phyloP scores from a whole-genome alignment of 1,140 invertebrate species.

The Temnothorax longispinosus region DNA sequence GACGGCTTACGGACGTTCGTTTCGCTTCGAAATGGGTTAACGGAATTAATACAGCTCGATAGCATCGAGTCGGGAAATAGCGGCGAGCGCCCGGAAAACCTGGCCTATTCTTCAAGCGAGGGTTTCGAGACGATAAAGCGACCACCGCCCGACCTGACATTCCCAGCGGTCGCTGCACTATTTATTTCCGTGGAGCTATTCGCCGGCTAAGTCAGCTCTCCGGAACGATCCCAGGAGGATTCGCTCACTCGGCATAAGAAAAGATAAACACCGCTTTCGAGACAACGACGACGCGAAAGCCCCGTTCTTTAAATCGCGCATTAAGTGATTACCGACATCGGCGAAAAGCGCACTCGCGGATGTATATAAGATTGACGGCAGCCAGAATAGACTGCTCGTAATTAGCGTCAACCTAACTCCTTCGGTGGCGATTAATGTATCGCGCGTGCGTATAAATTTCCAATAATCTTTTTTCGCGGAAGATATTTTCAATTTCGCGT shows the following conservation, averaged over 20 bases:
- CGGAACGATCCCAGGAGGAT: conserved; percentile 10
- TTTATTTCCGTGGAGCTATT: conserved; percentile 51
- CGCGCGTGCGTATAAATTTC: not conserved
- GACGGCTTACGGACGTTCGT: conserved; percentile 48
- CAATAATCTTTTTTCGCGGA: not conserved
- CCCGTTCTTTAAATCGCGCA: not conserved
- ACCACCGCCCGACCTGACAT: conserved; percentile 38
- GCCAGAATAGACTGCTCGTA: not conserved
- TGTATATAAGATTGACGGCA: not conserved
- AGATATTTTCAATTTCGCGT: not conserved
- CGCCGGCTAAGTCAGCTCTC: conserved; percentile 40
- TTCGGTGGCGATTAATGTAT: not conserved
- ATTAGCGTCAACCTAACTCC: not conserved
- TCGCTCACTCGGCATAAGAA: conserved; percentile 14
- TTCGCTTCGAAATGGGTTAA: conserved; percentile 53
- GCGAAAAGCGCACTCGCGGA: not conserved
- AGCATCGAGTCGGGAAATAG: conserved; percentile 39
- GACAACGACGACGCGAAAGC: conserved; percentile 2
- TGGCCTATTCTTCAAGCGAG: conserved; percentile 51
- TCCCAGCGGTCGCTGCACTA: conserved; percentile 53
- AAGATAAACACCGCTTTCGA: conserved; percentile 42
- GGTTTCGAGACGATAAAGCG: conserved; percentile 51
- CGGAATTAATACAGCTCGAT: conserved; percentile 59
- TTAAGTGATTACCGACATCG: conserved; percentile 24
- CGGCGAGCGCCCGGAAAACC: conserved; percentile 45